phyloP scores from a whole-genome alignment of 2,113 vertebrate genomes.

The Rhynchopsitta pachyrhyncha region DNA sequence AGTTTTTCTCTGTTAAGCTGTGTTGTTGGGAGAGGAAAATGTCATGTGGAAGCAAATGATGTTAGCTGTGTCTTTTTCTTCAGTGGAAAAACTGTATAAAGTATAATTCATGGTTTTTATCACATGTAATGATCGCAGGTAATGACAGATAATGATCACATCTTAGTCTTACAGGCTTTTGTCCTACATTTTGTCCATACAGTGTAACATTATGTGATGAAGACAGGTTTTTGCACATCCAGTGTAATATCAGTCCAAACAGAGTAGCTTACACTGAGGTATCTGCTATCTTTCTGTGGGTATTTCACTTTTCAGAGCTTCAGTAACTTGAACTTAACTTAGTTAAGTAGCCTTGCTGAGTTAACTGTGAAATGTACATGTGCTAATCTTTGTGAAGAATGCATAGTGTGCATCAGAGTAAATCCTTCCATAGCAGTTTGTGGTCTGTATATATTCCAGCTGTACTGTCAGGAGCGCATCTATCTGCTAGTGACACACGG shows the following conservation, averaged over 20 bases:
- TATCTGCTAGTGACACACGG: background rate
- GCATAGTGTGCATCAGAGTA: background rate
- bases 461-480: background rate
- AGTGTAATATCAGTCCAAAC: background rate
- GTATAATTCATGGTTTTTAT: background rate
- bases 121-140: no score
- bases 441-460: background rate
- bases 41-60: background rate
- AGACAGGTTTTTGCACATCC: background rate
- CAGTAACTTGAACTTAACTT: rapidly evolving
- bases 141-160: background rate
- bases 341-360: background rate
- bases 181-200: background rate
- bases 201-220: background rate
- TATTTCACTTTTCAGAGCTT: background rate
- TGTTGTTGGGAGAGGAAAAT: background rate
- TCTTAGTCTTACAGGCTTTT: background rate
- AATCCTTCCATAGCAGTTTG: background rate
- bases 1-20: background rate
- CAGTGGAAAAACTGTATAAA: background rate
- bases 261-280: background rate
- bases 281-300: background rate
- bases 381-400: background rate
- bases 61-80: background rate
- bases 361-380: background rate